Conservation (phyloP, 1,140 invertebrate species). For the Adelges cooleyi region DNA sequence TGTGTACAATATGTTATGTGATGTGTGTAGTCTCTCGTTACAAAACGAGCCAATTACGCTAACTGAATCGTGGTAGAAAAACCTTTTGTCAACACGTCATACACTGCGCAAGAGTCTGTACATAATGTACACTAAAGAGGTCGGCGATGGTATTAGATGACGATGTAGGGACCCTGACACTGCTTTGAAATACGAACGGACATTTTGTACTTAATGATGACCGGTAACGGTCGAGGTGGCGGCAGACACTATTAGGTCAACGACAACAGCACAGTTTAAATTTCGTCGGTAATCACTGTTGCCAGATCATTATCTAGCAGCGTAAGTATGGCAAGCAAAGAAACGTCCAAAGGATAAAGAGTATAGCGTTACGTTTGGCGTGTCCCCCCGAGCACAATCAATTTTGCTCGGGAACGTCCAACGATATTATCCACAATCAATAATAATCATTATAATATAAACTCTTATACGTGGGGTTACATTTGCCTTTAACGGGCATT, state of each 20-base stretch:
- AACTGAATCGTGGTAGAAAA: not conserved
- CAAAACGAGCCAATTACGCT: conserved; percentile 13
- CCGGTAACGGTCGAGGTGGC: not conserved
- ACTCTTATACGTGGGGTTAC: too few relatives aligned
- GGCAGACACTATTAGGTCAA: not conserved
- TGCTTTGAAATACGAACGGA: conserved; percentile 18
- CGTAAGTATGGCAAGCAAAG: too few relatives aligned
- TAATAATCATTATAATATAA: too few relatives aligned
- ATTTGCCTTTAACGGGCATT: too few relatives aligned
- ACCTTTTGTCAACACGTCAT: not conserved
- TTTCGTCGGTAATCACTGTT: not conserved
- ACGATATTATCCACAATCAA: too few relatives aligned
- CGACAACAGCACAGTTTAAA: not conserved
- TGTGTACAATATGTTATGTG: too few relatives aligned
- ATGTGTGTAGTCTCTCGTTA: not conserved
- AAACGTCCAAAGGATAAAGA: too few relatives aligned
- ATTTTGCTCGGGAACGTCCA: too few relatives aligned
- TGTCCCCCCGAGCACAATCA: too few relatives aligned
- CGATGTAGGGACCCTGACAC: not conserved
- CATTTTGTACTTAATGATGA: conserved; percentile 8
- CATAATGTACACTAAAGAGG: not conserved
- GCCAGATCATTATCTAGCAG: too few relatives aligned
- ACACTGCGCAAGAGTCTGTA: not conserved
- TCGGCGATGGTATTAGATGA: not conserved
- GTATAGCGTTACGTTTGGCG: too few relatives aligned